phyloP scores from a whole-genome alignment of 2,888 invertebrate species.

The Papilio protenor region DNA sequence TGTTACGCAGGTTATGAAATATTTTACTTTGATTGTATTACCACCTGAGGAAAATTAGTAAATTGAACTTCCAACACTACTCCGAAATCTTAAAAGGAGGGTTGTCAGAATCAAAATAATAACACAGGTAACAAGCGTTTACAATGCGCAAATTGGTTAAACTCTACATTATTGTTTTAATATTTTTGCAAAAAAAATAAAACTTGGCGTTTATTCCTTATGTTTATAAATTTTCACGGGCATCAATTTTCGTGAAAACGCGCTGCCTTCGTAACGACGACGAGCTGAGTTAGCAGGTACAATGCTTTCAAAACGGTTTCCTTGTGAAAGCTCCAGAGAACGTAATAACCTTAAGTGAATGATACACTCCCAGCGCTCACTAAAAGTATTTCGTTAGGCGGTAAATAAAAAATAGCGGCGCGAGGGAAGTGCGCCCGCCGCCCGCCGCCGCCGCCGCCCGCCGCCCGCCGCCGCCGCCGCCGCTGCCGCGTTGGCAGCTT shows the following conservation, averaged over 20 bases:
- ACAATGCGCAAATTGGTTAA: background rate
- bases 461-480: too few relatives aligned
- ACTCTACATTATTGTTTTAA: too few relatives aligned
- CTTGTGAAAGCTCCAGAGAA: slow-evolving; percentile 21
- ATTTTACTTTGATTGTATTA: background rate
- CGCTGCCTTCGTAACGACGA: slow-evolving; percentile 1
- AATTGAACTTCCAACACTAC: background rate
- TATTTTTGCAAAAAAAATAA: too few relatives aligned
- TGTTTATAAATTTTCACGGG: background rate
- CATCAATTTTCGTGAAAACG: background rate
- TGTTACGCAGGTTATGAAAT: background rate
- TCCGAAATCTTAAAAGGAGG: background rate
- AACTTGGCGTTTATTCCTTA: background rate
- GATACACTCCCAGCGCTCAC: slow-evolving; percentile 18
- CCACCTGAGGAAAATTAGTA: background rate
- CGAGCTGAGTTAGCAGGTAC: slow-evolving; percentile 1
- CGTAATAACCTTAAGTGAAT: slow-evolving; percentile 34
- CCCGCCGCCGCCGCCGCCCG: too few relatives aligned
- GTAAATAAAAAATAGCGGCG: slow-evolving; percentile 32
- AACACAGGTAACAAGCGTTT: background rate
- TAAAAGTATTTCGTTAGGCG: slow-evolving; percentile 19
- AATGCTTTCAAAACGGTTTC: slow-evolving; percentile 13
- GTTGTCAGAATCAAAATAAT: too few relatives aligned
- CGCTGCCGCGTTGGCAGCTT: background rate
- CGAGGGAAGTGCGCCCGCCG: background rate